phyloP scores from a whole-genome alignment of 2,797 vertebrate species.

The Sebastes minor region DNA sequence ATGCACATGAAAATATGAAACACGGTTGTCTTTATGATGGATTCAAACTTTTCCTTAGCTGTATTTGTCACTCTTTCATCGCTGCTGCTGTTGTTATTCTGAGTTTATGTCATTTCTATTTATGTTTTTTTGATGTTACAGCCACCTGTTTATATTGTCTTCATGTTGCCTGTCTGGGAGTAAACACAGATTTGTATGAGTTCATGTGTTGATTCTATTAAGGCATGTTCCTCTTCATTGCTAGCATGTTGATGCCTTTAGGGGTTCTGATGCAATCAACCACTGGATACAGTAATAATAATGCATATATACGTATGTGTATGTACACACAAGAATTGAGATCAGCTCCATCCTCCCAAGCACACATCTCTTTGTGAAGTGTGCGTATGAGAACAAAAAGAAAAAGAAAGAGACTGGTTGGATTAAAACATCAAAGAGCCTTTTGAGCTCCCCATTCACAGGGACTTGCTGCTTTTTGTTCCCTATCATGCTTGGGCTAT shows the following conservation, averaged over 20 bases:
- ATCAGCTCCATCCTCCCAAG: constrained; percentile 8
- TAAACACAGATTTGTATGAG: not conserved
- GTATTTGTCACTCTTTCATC: too few species aligned
- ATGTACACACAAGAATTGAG: not conserved
- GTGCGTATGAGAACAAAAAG: not conserved
- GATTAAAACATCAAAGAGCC: constrained; percentile 33
- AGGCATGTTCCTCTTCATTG: constrained; percentile 8
- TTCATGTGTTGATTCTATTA: constrained; percentile 4
- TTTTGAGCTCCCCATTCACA: constrained; percentile 10
- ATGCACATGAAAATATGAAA: too few species aligned
- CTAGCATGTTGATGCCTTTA: not conserved
- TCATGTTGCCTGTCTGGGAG: not conserved
- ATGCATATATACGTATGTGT: not conserved
- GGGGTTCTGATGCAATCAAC: not conserved
- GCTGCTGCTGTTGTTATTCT: too few species aligned
- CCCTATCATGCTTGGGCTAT: not conserved
- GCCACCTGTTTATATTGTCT: not conserved
- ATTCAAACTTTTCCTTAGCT: not conserved
- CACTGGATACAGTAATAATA: not conserved
- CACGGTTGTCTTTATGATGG: not conserved
- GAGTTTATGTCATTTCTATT: not conserved
- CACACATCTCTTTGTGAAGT: not conserved
- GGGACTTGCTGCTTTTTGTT: not conserved
- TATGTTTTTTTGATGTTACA: not conserved
- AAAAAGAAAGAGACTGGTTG: not conserved